These are phyloP conservation scores for Lepetodrilus schrolli DNA, from an alignment of 2,888 invertebrate species.

Conservation along the genomic window DNA sequence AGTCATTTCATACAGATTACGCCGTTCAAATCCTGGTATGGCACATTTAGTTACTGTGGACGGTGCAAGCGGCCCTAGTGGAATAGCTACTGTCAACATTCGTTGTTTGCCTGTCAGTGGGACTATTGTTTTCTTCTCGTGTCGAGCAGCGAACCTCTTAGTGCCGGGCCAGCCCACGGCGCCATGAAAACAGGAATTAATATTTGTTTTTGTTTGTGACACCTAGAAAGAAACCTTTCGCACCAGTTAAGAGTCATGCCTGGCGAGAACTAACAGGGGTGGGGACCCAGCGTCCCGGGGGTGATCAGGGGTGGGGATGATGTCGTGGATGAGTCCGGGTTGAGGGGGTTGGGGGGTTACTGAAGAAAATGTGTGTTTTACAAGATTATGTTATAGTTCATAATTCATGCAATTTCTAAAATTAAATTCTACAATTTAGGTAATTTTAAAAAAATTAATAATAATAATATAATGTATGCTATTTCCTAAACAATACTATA, in stretches of 20 bases:
- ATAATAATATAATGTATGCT: no score
- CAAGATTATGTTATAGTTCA: no score
- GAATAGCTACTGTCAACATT: constrained; percentile 33
- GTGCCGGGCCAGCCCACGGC: constrained; percentile 22
- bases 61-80: constrained; percentile 26
- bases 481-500: no score
- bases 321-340: neutral
- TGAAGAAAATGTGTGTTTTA: no score
- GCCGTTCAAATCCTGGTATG: constrained; percentile 29
- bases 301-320: neutral
- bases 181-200: constrained; percentile 35
- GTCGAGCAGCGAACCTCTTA: constrained; percentile 27
- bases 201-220: constrained; percentile 36
- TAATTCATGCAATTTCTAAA: no score
- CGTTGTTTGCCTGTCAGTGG: constrained; percentile 32
- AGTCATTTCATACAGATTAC: constrained; percentile 35
- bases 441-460: no score
- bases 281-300: neutral
- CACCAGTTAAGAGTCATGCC: constrained; percentile 29
- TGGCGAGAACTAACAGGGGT: constrained; percentile 13
- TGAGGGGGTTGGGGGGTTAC: no score
- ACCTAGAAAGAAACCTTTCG: constrained; percentile 31
- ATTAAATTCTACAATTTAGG: no score
- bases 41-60: constrained; percentile 35
- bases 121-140: constrained; percentile 29